Percentiles rank a stretch among this genome's conserved stretches.
Conservation (phyloP, 2,888 invertebrate species). For the Cosmorhoe ocellata region DNA sequence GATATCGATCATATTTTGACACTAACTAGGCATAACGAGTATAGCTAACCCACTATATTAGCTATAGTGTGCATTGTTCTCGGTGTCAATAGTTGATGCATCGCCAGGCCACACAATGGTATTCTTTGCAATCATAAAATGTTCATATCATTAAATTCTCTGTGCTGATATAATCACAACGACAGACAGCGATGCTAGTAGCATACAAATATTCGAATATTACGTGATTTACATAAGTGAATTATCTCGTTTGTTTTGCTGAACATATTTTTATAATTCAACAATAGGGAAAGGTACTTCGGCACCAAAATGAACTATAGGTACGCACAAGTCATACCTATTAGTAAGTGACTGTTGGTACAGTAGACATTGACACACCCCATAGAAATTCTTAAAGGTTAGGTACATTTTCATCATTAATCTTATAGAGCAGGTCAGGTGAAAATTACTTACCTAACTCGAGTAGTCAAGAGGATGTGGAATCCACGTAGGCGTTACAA, state of each 20-base stretch:
- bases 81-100: conserved; percentile 16
- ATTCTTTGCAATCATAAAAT: conserved; percentile 24
- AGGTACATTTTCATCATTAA: too few relatives aligned
- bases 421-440: too few relatives aligned
- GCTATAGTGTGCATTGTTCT: conserved; percentile 18
- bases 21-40: conserved; percentile 4
- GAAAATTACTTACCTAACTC: too few relatives aligned
- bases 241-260: conserved; percentile 16
- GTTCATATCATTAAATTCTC: conserved; percentile 17
- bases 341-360: too few relatives aligned
- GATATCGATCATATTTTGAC: neutral
- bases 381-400: too few relatives aligned
- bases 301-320: too few relatives aligned
- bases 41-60: conserved; percentile 8
- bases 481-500: too few relatives aligned
- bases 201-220: conserved; percentile 30
- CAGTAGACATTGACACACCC: too few relatives aligned
- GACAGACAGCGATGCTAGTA: conserved; percentile 25
- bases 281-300: too few relatives aligned
- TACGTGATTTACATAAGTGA: conserved; percentile 9
- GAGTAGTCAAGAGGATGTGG: too few relatives aligned
- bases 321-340: too few relatives aligned
- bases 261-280: conserved; percentile 44
- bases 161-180: conserved; percentile 20
- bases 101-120: conserved; percentile 24